Conservation (phyloP, 2,797 vertebrate species). For the Epinephelus awoara region DNA sequence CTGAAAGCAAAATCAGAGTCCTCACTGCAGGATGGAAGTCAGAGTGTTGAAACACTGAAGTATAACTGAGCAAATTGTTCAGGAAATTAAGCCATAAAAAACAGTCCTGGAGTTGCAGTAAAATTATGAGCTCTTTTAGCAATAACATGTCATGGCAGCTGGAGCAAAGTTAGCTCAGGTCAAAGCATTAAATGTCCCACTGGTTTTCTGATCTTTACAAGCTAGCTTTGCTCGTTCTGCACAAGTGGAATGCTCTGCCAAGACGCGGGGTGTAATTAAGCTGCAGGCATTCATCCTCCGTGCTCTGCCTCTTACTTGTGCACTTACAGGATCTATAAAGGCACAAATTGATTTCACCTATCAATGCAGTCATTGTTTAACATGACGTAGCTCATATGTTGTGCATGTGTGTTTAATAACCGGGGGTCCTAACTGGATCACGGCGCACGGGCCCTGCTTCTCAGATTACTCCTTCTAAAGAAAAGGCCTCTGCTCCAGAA, state of each 20-base stretch:
- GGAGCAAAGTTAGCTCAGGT: slow-evolving; percentile 59
- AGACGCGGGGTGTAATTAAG: slow-evolving; percentile 76
- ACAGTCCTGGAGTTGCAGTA: slow-evolving; percentile 45
- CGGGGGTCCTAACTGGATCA: slow-evolving; percentile 69
- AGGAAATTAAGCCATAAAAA: slow-evolving; percentile 76
- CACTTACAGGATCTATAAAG: slow-evolving; percentile 83
- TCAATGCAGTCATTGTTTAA: slow-evolving; percentile 86
- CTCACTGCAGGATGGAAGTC: slow-evolving; percentile 36
- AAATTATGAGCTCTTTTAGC: slow-evolving; percentile 53
- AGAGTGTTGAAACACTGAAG: slow-evolving; percentile 36
- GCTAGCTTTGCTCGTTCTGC: slow-evolving; percentile 68
- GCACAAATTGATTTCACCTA: slow-evolving; percentile 83
- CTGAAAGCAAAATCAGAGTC: slow-evolving; percentile 64
- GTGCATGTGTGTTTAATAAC: slow-evolving; percentile 85
- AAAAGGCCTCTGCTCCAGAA: slow-evolving; percentile 51
- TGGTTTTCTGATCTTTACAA: slow-evolving; percentile 79
- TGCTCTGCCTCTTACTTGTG: slow-evolving; percentile 50
- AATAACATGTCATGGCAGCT: slow-evolving; percentile 54
- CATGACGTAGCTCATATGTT: slow-evolving; percentile 80
- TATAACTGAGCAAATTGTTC: slow-evolving; percentile 55
- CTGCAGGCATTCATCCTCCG: slow-evolving; percentile 65
- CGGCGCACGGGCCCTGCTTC: slow-evolving; percentile 62
- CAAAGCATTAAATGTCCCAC: slow-evolving; percentile 72
- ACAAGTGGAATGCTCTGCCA: slow-evolving; percentile 60
- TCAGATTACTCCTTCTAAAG: slow-evolving; percentile 73